Evolutionary conservation across 1,140 invertebrate genomes (phyloP).

Genomic region (Drosophila pseudoananassae): DNA sequence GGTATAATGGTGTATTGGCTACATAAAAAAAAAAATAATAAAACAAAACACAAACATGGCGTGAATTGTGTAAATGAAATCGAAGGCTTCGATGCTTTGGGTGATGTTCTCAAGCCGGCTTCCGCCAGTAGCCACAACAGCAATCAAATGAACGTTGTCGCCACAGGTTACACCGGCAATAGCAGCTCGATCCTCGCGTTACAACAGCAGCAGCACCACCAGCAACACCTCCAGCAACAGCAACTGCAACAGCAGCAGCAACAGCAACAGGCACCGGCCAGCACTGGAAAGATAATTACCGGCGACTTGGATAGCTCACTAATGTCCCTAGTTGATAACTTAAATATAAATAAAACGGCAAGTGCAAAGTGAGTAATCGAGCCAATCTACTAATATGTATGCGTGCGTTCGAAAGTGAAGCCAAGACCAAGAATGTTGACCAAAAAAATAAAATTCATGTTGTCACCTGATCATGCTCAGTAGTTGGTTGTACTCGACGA

Average conservation of each 20-base stretch:
- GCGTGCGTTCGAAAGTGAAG: slow-evolving; percentile 46
- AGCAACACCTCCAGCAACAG: slow-evolving; percentile 75
- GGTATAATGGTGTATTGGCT: slow-evolving; percentile 69
- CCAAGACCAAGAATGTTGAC: slow-evolving; percentile 9
- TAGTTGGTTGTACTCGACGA: slow-evolving; percentile 5
- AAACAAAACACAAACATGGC: slow-evolving; percentile 24
- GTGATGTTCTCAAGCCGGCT: slow-evolving; percentile 88
- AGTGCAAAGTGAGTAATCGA: slow-evolving; percentile 88
- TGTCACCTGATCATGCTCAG: slow-evolving; percentile 20
- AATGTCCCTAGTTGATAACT: slow-evolving; percentile 94
- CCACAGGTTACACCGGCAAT: slow-evolving; percentile 74
- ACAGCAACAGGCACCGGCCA: slow-evolving; percentile 82
- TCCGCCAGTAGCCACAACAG: slow-evolving; percentile 81
- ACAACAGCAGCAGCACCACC: slow-evolving; percentile 79
- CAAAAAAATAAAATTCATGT: slow-evolving; percentile 21
- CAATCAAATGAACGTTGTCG: slow-evolving; percentile 83
- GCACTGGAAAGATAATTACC: slow-evolving; percentile 91
- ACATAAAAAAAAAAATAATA: slow-evolving; percentile 37
- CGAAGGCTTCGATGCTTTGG: slow-evolving; percentile 89
- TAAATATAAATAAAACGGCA: slow-evolving; percentile 93
- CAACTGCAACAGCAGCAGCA: slow-evolving; percentile 79
- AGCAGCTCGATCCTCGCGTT: slow-evolving; percentile 81
- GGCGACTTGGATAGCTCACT: slow-evolving; percentile 96
- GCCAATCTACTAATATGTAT: slow-evolving; percentile 27
- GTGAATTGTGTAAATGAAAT: slow-evolving; percentile 38